Evolutionary conservation across 2,113 vertebrate species (phyloP).

Genomic region (Sphyrna mokarran): DNA sequence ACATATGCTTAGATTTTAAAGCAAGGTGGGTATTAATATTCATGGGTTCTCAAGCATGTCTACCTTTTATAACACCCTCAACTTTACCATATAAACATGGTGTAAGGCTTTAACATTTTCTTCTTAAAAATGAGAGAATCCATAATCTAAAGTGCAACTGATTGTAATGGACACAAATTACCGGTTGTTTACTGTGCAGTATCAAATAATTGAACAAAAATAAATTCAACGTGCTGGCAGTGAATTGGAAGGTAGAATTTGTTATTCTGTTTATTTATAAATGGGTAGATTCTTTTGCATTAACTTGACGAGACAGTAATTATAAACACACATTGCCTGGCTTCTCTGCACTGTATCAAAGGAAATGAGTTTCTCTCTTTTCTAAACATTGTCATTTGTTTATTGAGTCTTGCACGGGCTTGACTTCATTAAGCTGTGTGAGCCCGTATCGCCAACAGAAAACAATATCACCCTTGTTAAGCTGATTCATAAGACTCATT

Average conservation of each 20-base stretch:
- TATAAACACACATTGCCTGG: slow-evolving; percentile 71
- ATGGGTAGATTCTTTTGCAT: slow-evolving; percentile 65
- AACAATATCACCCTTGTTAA: slow-evolving; percentile 71
- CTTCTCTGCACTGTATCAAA: slow-evolving; percentile 69
- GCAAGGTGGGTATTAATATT: slow-evolving; percentile 18
- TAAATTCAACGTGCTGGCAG: slow-evolving; percentile 53
- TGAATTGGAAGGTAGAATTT: slow-evolving; percentile 56
- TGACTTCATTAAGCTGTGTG: slow-evolving; percentile 67
- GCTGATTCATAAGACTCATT: slow-evolving; percentile 57
- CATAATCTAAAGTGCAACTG: slow-evolving; percentile 6
- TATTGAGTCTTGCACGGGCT: slow-evolving; percentile 66
- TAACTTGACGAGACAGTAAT: slow-evolving; percentile 69
- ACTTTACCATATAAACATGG: background rate
- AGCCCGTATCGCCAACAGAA: slow-evolving; percentile 68
- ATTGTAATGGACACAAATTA: slow-evolving; percentile 52
- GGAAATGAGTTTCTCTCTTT: slow-evolving; percentile 70
- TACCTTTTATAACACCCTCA: background rate
- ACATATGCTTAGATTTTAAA: slow-evolving; percentile 25
- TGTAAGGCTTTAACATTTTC: background rate
- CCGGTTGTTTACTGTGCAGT: slow-evolving; percentile 58
- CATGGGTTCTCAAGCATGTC: background rate
- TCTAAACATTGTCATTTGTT: slow-evolving; percentile 76
- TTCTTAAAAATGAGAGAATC: background rate
- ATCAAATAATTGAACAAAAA: slow-evolving; percentile 62
- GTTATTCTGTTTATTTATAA: slow-evolving; percentile 68